Evolutionary conservation across 1,140 invertebrate species (phyloP).

Genomic region (Charaxes varanes): DNA sequence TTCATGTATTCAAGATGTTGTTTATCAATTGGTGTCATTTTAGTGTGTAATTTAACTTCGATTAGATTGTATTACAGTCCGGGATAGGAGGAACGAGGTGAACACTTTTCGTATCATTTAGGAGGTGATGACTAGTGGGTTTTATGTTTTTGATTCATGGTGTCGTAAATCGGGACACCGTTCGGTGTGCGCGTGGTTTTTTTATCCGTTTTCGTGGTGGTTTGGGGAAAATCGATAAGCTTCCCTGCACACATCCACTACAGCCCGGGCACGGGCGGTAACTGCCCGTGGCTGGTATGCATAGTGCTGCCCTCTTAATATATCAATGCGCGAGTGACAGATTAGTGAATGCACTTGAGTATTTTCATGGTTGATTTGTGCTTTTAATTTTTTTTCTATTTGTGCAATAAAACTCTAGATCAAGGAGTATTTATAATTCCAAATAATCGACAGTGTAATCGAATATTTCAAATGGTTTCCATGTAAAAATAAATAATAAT

Average conservation of each 20-base stretch:
- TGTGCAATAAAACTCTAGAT: no score
- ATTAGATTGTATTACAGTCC: no score
- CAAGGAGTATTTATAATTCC: no score
- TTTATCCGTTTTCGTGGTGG: slow-evolving; percentile 20
- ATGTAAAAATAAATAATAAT: no score
- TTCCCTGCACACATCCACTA: slow-evolving; percentile 9
- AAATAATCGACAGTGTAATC: no score
- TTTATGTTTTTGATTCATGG: slow-evolving; percentile 35
- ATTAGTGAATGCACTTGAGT: slow-evolving; percentile 16
- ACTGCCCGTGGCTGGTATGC: slow-evolving; percentile 27
- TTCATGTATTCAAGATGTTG: no score
- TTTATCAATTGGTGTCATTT: no score
- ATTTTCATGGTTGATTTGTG: neutral
- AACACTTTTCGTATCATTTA: slow-evolving; percentile 26
- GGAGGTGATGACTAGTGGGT: slow-evolving; percentile 11
- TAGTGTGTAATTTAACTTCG: no score
- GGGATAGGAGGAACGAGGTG: slow-evolving; percentile 19
- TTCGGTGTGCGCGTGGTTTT: slow-evolving; percentile 22
- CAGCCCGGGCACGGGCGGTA: slow-evolving; percentile 39
- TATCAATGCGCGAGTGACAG: slow-evolving; percentile 38
- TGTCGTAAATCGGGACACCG: slow-evolving; percentile 5
- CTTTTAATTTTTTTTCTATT: slow-evolving; percentile 1
- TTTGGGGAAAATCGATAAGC: slow-evolving; percentile 11
- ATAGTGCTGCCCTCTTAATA: slow-evolving; percentile 37
- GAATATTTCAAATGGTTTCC: no score